Evolutionary conservation across 2,888 invertebrate genomes (phyloP).

Genomic region (Auanema sp.): DNA sequence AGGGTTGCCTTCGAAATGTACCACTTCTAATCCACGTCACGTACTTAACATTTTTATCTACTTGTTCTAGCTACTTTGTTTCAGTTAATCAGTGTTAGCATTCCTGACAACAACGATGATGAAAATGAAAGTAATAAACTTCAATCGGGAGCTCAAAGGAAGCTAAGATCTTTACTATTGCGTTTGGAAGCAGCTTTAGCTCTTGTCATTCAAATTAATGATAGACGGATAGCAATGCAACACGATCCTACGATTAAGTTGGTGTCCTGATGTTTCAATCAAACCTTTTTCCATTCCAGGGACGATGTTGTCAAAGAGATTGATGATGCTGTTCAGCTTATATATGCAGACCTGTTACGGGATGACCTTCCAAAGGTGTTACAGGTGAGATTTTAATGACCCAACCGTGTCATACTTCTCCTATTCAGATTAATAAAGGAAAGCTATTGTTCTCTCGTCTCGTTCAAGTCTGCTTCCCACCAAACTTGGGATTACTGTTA

Average conservation of each 20-base stretch:
- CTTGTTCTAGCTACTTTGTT: conserved; percentile 6
- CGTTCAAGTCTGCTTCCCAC: conserved; percentile 23
- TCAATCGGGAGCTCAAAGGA: conserved; percentile 29
- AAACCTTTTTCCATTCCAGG: no score
- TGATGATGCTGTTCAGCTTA: conserved; percentile 13
- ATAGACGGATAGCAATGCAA: conserved; percentile 14
- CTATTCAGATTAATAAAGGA: conserved; percentile 36
- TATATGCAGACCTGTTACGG: conserved; percentile 32
- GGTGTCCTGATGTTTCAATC: no score
- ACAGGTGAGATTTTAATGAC: conserved; percentile 11
- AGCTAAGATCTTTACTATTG: conserved; percentile 52
- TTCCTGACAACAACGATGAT: conserved; percentile 23
- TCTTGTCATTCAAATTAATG: conserved; percentile 49
- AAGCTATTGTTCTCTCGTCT: conserved; percentile 24
- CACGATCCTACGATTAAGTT: not conserved
- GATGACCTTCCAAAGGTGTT: conserved; percentile 26
- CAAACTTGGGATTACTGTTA: no score
- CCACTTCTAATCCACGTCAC: conserved; percentile 50
- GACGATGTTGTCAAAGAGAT: conserved; percentile 8
- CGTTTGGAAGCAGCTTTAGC: conserved; percentile 50
- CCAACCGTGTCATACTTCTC: no score
- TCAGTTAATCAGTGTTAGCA: conserved; percentile 44
- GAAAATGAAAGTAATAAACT: conserved; percentile 18
- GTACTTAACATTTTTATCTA: conserved; percentile 27
- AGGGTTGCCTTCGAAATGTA: conserved; percentile 37